These are phyloP conservation scores for Schlechtendalia chinensis DNA, from an alignment of 1,140 invertebrate genomes.

Conservation along the genomic window DNA sequence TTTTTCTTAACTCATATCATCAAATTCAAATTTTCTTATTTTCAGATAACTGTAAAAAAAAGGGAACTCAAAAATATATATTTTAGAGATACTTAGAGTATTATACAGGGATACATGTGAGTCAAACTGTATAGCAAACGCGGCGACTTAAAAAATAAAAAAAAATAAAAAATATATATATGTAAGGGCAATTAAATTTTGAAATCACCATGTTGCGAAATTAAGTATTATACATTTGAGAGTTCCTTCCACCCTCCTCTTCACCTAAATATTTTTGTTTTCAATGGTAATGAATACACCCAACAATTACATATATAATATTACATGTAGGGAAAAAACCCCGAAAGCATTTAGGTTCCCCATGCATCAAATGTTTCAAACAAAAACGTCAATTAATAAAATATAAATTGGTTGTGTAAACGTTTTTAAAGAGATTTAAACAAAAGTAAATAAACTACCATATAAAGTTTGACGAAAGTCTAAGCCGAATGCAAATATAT, in stretches of 20 bases:
- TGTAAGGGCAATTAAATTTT: not conserved
- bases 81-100: too few species aligned
- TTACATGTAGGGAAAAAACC: not conserved
- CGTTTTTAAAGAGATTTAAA: not conserved
- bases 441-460: not conserved
- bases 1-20: too few species aligned
- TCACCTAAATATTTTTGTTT: too few species aligned
- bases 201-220: not conserved
- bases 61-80: too few species aligned
- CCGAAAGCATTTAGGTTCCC: too few species aligned
- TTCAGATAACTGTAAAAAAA: slow-evolving; percentile 9
- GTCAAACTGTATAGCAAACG: too few species aligned
- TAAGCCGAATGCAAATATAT: slow-evolving; percentile 4
- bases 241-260: not conserved
- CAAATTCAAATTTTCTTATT: too few species aligned
- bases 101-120: too few species aligned
- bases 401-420: slow-evolving; percentile 6
- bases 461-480: not conserved
- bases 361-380: not conserved
- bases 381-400: not conserved
- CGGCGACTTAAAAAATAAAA: too few species aligned
- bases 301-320: not conserved
- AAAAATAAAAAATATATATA: not conserved
- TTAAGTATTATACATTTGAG: not conserved
- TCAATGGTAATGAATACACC: too few species aligned